Evolutionary conservation across 2,888 invertebrate species (phyloP).

Genomic region (Agonopterix subpropinquella): DNA sequence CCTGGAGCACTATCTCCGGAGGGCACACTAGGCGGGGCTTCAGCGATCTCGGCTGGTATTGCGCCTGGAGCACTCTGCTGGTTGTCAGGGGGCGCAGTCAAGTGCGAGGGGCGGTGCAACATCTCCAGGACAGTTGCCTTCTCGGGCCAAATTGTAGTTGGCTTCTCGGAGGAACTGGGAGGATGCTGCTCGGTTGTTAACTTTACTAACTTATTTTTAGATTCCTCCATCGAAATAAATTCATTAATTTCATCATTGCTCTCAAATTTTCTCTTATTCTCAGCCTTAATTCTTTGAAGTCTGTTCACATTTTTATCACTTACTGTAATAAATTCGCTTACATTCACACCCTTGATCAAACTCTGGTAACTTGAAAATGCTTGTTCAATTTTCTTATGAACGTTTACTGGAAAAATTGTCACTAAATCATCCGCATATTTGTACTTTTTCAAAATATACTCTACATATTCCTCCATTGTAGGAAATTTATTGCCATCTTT

Average conservation of each 20-base stretch:
- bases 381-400: neutral
- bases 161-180: too few species aligned
- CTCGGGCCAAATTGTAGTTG: too few species aligned
- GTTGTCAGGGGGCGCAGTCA: neutral
- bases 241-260: constrained; percentile 17
- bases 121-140: too few species aligned
- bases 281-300: constrained; percentile 19
- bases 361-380: constrained; percentile 12
- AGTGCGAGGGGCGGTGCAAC: too few species aligned
- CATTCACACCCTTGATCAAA: constrained; percentile 12
- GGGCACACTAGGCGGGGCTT: too few species aligned
- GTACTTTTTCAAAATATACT: constrained; percentile 15
- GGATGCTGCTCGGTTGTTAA: neutral
- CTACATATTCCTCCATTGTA: constrained; percentile 12
- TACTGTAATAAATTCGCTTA: constrained; percentile 14
- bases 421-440: constrained; percentile 13
- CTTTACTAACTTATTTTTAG: constrained; percentile 12
- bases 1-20: too few species aligned
- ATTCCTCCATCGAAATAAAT: constrained; percentile 17
- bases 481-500: constrained; percentile 13
- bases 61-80: too few species aligned
- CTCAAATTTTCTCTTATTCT: constrained; percentile 16
- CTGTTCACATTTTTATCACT: constrained; percentile 13
- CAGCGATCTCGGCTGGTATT: too few species aligned
- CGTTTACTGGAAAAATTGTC: constrained; percentile 15